phyloP scores from a whole-genome alignment of 2,888 invertebrate genomes.

The Cyclophora albipunctata region DNA sequence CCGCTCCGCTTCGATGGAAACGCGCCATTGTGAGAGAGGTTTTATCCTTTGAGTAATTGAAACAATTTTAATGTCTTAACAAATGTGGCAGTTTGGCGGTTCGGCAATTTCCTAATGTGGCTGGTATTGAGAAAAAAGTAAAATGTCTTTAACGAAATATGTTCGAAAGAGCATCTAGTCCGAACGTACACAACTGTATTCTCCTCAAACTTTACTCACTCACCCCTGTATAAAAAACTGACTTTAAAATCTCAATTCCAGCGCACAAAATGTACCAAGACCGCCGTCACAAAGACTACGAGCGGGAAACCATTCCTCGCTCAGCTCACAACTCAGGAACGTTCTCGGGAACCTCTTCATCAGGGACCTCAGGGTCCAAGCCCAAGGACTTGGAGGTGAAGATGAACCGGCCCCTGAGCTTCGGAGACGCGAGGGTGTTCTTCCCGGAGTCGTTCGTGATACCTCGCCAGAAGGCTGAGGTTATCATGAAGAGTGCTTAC shows the following conservation, averaged over 20 bases:
- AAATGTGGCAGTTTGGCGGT: too few relatives aligned
- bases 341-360: conserved; percentile 64
- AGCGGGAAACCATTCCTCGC: conserved; percentile 45
- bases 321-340: conserved; percentile 60
- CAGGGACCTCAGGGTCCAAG: conserved; percentile 67
- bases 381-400: conserved; percentile 39
- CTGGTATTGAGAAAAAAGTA: too few relatives aligned
- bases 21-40: too few relatives aligned
- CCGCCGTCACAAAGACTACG: conserved; percentile 52
- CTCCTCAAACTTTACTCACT: too few relatives aligned
- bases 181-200: too few relatives aligned
- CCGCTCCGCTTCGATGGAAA: too few relatives aligned
- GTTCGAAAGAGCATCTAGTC: too few relatives aligned
- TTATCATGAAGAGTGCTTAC: conserved; percentile 50
- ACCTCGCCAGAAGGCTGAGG: conserved; percentile 59
- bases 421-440: conserved; percentile 65
- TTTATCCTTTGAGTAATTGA: too few relatives aligned
- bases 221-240: too few relatives aligned
- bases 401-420: conserved; percentile 53
- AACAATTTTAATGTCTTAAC: too few relatives aligned
- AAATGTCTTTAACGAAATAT: too few relatives aligned
- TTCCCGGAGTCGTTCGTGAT: conserved; percentile 71
- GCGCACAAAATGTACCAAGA: conserved; percentile 64
- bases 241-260: conserved; percentile 14
- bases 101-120: too few relatives aligned